Percentiles rank a stretch among this genome's conserved stretches.
phyloP scores from a whole-genome alignment of 2,113 vertebrate species.

The Dipodomys merriami region DNA sequence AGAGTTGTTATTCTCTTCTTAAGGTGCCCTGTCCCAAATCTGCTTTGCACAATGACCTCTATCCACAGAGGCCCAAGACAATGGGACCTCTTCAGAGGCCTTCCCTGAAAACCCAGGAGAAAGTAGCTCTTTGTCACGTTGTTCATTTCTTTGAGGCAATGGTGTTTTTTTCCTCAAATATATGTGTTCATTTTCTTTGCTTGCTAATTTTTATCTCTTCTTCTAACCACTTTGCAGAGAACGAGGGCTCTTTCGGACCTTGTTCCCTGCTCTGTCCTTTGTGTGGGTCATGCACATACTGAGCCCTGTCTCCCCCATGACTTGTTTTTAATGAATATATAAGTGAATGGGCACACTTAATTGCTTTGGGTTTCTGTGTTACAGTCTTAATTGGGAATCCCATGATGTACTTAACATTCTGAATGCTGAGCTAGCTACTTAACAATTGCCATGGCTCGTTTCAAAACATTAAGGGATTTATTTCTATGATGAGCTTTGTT shows the following conservation, averaged over 20 bases:
- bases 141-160: background rate
- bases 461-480: conserved; percentile 58
- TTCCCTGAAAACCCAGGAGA: background rate
- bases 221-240: background rate
- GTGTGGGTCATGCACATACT: background rate
- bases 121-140: background rate
- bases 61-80: background rate
- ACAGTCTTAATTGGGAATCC: background rate
- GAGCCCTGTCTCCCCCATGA: background rate
- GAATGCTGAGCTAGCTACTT: background rate
- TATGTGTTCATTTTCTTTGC: background rate
- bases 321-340: background rate
- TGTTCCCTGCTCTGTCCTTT: background rate
- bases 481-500: conserved; percentile 51
- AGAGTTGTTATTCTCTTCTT: background rate
- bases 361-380: conserved; percentile 7
- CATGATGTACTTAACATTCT: background rate
- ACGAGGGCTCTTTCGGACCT: background rate
- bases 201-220: background rate
- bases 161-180: background rate
- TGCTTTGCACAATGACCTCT: background rate
- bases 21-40: no score
- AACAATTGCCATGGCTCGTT: conserved; percentile 14
- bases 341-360: background rate
- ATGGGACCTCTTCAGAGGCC: background rate